A percentile compares a stretch with the other conserved stretches of the same genome.
Evolutionary conservation across 2,888 invertebrate species (phyloP).

Genomic region (Bombylius discolor): DNA sequence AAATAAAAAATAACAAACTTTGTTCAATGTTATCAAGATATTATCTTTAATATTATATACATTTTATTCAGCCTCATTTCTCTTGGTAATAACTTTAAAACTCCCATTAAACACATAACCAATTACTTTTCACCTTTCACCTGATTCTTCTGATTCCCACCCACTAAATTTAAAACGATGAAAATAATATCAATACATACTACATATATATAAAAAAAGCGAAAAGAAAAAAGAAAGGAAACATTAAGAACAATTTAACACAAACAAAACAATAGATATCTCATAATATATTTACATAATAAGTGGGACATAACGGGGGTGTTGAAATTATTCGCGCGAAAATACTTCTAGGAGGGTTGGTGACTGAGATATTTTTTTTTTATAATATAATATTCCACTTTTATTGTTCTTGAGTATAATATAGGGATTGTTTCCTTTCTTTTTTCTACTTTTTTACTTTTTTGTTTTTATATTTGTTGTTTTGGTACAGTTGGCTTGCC

Average conservation of each 20-base stretch:
- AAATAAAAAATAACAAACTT: too few relatives aligned
- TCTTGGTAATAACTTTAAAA: not conserved
- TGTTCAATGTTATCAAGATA: not conserved
- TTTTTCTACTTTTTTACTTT: too few relatives aligned
- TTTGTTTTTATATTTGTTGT: too few relatives aligned
- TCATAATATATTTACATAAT: not conserved
- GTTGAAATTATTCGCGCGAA: conserved; percentile 4
- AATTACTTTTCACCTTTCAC: conserved; percentile 9
- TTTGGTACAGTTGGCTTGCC: not conserved
- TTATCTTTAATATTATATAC: too few relatives aligned
- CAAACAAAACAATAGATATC: conserved; percentile 10
- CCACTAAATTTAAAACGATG: conserved; percentile 4
- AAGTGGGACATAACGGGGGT: not conserved
- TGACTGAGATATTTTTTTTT: not conserved
- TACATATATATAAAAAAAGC: conserved; percentile 15
- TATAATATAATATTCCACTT: too few relatives aligned
- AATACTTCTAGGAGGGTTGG: conserved; percentile 3
- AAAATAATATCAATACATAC: conserved; percentile 11
- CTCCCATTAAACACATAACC: not conserved
- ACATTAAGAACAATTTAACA: conserved; percentile 19
- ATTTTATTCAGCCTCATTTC: not conserved
- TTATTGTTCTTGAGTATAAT: too few relatives aligned
- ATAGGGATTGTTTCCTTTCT: too few relatives aligned
- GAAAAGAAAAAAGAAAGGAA: not conserved
- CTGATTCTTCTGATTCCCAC: conserved; percentile 6